Conservation (phyloP, 2,888 invertebrate species). For the Camptogramma bilineatum region DNA sequence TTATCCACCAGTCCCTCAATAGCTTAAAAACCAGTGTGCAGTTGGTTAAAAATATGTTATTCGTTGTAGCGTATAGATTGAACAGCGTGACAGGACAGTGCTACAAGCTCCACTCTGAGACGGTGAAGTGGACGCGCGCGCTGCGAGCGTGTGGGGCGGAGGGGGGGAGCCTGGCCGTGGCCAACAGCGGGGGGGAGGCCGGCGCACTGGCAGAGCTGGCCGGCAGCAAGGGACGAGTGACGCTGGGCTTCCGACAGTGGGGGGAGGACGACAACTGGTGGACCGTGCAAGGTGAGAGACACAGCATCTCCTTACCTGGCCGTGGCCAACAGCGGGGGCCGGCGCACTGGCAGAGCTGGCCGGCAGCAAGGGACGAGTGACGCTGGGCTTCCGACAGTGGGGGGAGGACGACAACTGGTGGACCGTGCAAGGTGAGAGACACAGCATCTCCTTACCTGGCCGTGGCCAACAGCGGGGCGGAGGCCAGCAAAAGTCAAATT, state of each 20-base stretch:
- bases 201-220: background rate
- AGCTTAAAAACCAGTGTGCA: background rate
- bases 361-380: background rate
- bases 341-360: background rate
- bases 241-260: slow-evolving; percentile 17
- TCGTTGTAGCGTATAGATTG: slow-evolving; percentile 18
- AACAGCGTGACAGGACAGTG: slow-evolving; percentile 9
- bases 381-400: slow-evolving; percentile 14
- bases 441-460: slow-evolving; percentile 18
- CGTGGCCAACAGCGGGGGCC: slow-evolving; percentile 14
- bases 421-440: slow-evolving; percentile 19
- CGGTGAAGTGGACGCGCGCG: slow-evolving; percentile 8
- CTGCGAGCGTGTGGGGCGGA: slow-evolving; percentile 14
- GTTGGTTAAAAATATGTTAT: too few species aligned
- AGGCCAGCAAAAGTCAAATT: too few species aligned
- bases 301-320: slow-evolving; percentile 16
- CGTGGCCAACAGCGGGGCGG: slow-evolving; percentile 15
- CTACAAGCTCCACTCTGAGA: slow-evolving; percentile 19
- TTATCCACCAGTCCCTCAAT: too few species aligned
- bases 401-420: slow-evolving; percentile 24
- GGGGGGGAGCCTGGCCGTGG: slow-evolving; percentile 26
- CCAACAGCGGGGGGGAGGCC: slow-evolving; percentile 17
- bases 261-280: slow-evolving; percentile 18
- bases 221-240: background rate
- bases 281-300: slow-evolving; percentile 19